Conservation (phyloP, 2,797 vertebrate genomes). For the Enteromius mattozi region DNA sequence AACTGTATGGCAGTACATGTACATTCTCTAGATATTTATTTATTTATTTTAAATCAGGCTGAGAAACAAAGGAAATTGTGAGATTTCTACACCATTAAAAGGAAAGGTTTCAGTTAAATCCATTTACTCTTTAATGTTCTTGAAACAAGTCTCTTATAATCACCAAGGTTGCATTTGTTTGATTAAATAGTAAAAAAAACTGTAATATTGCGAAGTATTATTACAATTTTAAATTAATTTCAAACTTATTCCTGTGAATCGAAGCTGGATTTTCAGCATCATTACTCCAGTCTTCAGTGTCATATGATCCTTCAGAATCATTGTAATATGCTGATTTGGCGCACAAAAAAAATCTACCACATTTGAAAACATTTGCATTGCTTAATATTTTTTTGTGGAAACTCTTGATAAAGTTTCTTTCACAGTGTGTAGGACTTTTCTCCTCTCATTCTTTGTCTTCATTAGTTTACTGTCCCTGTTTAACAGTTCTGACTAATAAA, state of each 20-base stretch:
- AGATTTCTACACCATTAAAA: background rate
- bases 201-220: background rate
- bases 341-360: background rate
- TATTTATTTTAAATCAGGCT: background rate
- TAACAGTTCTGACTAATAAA: background rate
- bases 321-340: background rate
- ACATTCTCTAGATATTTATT: background rate
- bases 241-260: background rate
- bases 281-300: background rate
- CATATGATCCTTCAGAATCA: background rate
- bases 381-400: background rate
- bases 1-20: conserved; percentile 43
- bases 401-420: background rate
- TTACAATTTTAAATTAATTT: background rate
- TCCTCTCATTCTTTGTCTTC: background rate
- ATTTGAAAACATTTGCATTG: background rate
- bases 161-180: background rate
- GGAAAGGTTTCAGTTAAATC: background rate
- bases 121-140: background rate
- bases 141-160: background rate
- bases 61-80: background rate
- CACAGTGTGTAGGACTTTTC: background rate
- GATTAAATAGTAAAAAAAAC: background rate
- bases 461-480: no score
- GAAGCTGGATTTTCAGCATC: background rate